Base-by-base conservation (phyloP, 2,888 invertebrate genomes). In the Lasioglossum pauxillum region DNA sequence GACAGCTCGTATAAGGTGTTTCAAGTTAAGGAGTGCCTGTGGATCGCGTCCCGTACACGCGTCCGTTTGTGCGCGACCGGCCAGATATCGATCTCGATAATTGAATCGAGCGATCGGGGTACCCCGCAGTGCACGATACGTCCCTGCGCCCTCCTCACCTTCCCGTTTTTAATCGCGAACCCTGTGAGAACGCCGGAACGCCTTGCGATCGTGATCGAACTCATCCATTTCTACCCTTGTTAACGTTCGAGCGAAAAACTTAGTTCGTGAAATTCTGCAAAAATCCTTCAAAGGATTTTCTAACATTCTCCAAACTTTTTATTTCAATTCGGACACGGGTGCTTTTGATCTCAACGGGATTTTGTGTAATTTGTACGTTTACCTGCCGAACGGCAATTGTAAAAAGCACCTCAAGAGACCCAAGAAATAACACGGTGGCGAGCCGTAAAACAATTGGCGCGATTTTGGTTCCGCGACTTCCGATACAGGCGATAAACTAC, bases 51-150 rank as follows among this genome's bases (percentile, higher is more conserved):
- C 76, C 60, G 72, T 84, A 84, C 78, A 69, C 82, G 81, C 80
- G 77, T 75, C 75, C 75, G 80, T 84, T 64, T 79, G 74, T 85
- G 82, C 79, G 77, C 78, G 77, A 78, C 78, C 75, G 75, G 41
- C 38, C 86, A 90, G 94, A 94, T 94, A 94, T 87, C 91, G 92
- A 94, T 94, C 94, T 91, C 91, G 91, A 93, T 95, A 95, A 95
- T 95, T 94, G 94, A 95, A 94, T 95, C 94, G 92, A 89, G 86
- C 91, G 92, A 92, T 92, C 91, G 91, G 88, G 87, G 82, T 79
- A 90, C 88, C 93, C 93, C 92, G 92, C 91, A 49, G 92, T 38
- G 87, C 76, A 75, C 78, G 86, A 84, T 86, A 78, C 82, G 71
- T 77, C 75, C 78, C 85, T 80, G 87, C 82, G n/a, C 81, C 73